Conservation (phyloP, 2,113 vertebrate species). For the Formicarius rufipectus region DNA sequence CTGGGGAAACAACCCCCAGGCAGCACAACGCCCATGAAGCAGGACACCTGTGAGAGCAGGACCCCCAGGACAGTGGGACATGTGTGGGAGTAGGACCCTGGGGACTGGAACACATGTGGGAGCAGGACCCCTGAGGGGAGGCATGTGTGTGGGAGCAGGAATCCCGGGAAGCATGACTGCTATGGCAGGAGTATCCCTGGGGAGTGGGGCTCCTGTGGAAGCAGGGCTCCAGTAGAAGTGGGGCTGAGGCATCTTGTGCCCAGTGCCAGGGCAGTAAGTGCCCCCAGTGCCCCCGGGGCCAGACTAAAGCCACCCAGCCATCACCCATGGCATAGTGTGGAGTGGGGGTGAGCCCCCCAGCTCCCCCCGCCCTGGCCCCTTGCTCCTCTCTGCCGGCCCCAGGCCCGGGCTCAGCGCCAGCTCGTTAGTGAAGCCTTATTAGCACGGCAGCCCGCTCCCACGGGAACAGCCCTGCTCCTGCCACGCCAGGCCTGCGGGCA, state of each 20-base stretch:
- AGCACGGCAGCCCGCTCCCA: background rate
- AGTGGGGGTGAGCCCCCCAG: background rate
- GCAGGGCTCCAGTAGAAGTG: background rate
- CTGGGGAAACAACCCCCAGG: background rate
- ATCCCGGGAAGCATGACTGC: background rate
- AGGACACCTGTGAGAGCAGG: background rate
- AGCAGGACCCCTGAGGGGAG: background rate
- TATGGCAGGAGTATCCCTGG: background rate
- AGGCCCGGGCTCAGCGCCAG: slow-evolving; percentile 10
- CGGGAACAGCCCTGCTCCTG: background rate
- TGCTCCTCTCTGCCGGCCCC: background rate
- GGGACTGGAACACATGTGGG: background rate
- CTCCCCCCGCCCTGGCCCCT: background rate
- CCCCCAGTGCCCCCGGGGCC: background rate
- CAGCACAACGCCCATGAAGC: background rate
- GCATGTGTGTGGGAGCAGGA: background rate
- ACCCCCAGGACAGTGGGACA: background rate
- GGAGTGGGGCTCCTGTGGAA: background rate
- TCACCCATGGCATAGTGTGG: fast-evolving
- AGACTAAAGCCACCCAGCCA: background rate
- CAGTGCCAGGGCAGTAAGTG: background rate
- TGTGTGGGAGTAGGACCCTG: background rate
- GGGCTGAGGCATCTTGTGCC: fast-evolving
- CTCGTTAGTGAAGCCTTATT: slow-evolving; percentile 25
- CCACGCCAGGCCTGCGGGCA: background rate